A percentile compares a stretch with the other conserved stretches of the same genome.
These are phyloP conservation scores for Trichonephila clavata DNA, from an alignment of 1,140 invertebrate species.

Conservation along the genomic window DNA sequence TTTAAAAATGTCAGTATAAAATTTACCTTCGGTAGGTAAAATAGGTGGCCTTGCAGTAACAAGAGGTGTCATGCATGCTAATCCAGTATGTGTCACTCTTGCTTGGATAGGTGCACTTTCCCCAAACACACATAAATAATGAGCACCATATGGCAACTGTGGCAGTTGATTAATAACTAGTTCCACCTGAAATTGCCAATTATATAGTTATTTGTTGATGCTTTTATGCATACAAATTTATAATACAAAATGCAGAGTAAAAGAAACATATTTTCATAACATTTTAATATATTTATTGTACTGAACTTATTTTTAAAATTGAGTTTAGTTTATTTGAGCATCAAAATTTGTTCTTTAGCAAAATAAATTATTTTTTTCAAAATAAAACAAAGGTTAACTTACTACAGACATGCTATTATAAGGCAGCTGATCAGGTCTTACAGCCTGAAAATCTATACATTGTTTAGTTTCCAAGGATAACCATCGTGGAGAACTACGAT, in stretches of 20 bases:
- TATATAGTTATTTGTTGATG: too few relatives aligned
- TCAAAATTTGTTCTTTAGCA: too few relatives aligned
- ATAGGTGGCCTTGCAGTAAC: conserved; percentile 89
- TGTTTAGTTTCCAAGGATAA: conserved; percentile 94
- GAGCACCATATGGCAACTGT: conserved; percentile 91
- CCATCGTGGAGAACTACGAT: conserved; percentile 89
- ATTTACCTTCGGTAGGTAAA: conserved; percentile 84
- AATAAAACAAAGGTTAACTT: conserved; percentile 78
- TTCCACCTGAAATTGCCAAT: conserved; percentile 84
- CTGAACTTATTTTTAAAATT: too few relatives aligned
- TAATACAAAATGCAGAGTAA: too few relatives aligned
- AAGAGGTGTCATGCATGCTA: conserved; percentile 92
- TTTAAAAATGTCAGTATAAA: background rate
- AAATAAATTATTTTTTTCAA: too few relatives aligned
- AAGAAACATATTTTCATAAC: too few relatives aligned
- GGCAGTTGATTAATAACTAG: conserved; percentile 94
- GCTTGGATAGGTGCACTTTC: conserved; percentile 92
- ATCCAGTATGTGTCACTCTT: conserved; percentile 87
- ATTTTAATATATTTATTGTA: too few relatives aligned
- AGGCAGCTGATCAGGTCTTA: conserved; percentile 93
- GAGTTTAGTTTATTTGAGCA: too few relatives aligned
- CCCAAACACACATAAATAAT: conserved; percentile 95
- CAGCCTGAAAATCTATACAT: conserved; percentile 97
- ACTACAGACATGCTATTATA: conserved; percentile 90
- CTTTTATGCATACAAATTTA: too few relatives aligned